Base-by-base conservation (phyloP, 2,888 invertebrate genomes). In the Xestia c-nigrum region DNA sequence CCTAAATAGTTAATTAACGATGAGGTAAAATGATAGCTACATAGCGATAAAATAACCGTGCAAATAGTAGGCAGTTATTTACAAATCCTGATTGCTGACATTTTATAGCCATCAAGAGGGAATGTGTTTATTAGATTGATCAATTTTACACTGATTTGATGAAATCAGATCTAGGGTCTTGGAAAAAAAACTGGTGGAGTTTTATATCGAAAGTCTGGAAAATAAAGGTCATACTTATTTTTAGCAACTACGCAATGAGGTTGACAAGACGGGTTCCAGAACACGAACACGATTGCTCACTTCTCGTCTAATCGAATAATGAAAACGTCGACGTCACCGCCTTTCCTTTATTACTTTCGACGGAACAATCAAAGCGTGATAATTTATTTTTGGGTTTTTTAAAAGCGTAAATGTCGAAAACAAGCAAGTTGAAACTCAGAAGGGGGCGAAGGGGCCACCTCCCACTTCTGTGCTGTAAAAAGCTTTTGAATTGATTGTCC, bases 401-500 rank as follows among this genome's bases (percentile, higher is more conserved):
- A 86, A 89, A 91, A 91, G 90, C 88, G 87, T 88, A 87, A 90
- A 89, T 88, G 90, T 89, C 88, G 87, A 89, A 90, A 92, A 93
- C 91, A 90, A 90, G 90, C 92, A 93, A 93, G 90, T 93, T 92
- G 84, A 89, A 92, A 91, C 90, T 92, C 90, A 83, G 76, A 68
- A n/a, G 59, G 76, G 74, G 64, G 43, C 19, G 72, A 80, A 78
- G 74, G 75, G 73, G 87, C 40, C 67, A 2, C 55, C 78, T 47
- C 73, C 84, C 55, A 66, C 74, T 83, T 86, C 86, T 67, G 82
- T 85, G 88, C 89, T 92, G 92, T 91, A 93, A 94, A 94, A 95
- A 94, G 94, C 94, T 94, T 95, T 94, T 93, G 94, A 94, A 95
- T 94, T 94, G 94, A 95, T 95, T 94, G 95, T 95, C 94, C 94